A percentile compares a stretch with the other conserved stretches of the same genome.
These are phyloP conservation scores for Nanger granti DNA, from an alignment of 2,113 vertebrate genomes.

Conservation along the genomic window DNA sequence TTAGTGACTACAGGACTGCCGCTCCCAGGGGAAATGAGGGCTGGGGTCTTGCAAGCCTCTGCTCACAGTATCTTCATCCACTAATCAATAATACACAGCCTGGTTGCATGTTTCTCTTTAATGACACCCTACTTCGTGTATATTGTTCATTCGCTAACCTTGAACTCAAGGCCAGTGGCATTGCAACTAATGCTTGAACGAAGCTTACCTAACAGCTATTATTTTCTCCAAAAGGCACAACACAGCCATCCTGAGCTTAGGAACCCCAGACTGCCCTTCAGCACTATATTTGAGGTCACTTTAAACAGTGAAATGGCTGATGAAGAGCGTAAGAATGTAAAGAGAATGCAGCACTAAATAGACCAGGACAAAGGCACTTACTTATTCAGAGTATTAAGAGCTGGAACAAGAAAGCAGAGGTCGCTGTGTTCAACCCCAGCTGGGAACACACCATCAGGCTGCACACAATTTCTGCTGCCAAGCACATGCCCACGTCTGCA, in stretches of 20 bases:
- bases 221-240: background rate
- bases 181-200: background rate
- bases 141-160: background rate
- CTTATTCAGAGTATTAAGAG: background rate
- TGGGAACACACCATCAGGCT: background rate
- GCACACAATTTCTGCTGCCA: background rate
- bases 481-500: fast-evolving
- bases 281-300: background rate
- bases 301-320: background rate
- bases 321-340: background rate
- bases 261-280: background rate
- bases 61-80: background rate
- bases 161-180: background rate
- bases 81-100: background rate
- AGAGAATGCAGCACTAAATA: background rate
- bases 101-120: background rate
- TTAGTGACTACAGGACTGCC: background rate
- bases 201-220: background rate
- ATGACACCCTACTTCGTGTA: background rate
- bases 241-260: background rate
- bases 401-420: too few relatives aligned
- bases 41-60: background rate
- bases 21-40: background rate
- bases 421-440: background rate
- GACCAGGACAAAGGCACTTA: background rate